Base-by-base conservation (phyloP, 2,888 invertebrate genomes). In the Miltochrista miniata region DNA sequence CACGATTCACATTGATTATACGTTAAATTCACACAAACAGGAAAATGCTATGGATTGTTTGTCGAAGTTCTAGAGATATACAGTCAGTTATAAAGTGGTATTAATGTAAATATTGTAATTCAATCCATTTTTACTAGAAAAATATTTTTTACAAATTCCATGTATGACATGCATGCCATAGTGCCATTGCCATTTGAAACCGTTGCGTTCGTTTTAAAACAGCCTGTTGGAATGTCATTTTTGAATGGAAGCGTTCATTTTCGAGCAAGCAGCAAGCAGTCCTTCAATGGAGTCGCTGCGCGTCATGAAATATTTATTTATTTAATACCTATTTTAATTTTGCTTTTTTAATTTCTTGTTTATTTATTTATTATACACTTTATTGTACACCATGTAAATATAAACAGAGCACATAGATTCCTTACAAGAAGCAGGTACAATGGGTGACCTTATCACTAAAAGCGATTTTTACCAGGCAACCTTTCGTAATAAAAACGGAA, bases 91-190 rank as follows among this genome's bases (percentile, higher is more conserved):
- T 56, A 48, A 56, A 54, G 54, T 62, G 67, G 66, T 62, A 57
- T 47, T 61, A 54, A 51, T 55, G 60, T 56, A 64, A 70, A 68
- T 72, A 61, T 67, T 56, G 59, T 75, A 75, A 74, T 76, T 75
- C 76, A 73, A 45, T 72, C 59, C 72, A 81, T 84, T 85, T 84
- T 78, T 77, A 74, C 59, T 72, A 74, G 75, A 82, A 81, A 74
- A 76, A 68, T 54, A 10, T 31, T 31, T 68, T 74, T 68, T 75
- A 79, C 74, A 74, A 83, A 82, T 83, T 79, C 85, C 80, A 81
- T 76, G 68, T 76, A 81, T 89, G 89, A 89, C 89, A 88, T 83
- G 85, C 87, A 85, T 89, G 86, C 88, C 87, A 88, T 87, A 87
- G 80, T 89, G 86, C 88, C 87, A 88, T 87, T 87, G 81, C 83